Conservation (phyloP, 2,888 invertebrate genomes). For the Torymus texanus region DNA sequence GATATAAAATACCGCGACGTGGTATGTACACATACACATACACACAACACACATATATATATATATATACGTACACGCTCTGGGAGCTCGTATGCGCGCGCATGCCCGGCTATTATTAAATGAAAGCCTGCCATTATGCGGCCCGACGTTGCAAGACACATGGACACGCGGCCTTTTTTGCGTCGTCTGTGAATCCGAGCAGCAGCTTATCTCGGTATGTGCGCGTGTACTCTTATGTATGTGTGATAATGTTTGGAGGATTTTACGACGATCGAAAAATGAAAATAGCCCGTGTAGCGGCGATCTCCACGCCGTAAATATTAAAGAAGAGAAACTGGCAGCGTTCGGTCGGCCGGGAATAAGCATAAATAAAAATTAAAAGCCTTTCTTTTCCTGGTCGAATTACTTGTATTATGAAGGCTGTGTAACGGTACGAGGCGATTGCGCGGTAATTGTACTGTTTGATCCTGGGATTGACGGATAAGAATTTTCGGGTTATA, state of each 20-base stretch:
- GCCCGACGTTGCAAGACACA: constrained; percentile 14
- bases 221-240: neutral
- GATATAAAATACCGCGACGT: constrained; percentile 25
- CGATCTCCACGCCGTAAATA: constrained; percentile 20
- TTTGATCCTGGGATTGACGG: neutral
- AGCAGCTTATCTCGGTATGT: neutral
- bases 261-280: constrained; percentile 32
- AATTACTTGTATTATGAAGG: constrained; percentile 16
- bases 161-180: neutral
- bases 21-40: neutral
- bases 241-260: neutral
- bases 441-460: constrained; percentile 12
- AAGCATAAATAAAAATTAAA: constrained; percentile 35
- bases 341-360: neutral
- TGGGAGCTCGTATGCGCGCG: neutral
- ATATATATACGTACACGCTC: neutral
- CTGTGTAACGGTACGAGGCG: neutral
- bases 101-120: constrained; percentile 39
- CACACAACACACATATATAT: too few species aligned
- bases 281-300: constrained; percentile 9
- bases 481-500: too few species aligned
- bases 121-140: constrained; percentile 38
- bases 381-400: constrained; percentile 23
- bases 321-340: constrained; percentile 34
- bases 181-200: neutral